Conservation (phyloP, 2,113 vertebrate species). For the Oryzias woworae region DNA sequence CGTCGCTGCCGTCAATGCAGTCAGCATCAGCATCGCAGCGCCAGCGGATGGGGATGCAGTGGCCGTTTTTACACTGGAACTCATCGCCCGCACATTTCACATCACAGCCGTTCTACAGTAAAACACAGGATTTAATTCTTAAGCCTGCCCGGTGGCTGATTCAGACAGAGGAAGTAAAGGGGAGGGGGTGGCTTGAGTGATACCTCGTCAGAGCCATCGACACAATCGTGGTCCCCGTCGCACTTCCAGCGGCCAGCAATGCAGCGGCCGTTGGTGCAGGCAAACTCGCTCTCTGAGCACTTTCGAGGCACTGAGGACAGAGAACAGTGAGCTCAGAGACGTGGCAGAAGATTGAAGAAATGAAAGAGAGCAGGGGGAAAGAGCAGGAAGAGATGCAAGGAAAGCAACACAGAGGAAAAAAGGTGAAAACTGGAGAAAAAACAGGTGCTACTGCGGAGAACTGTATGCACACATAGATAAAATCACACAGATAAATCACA, state of each 20-base stretch:
- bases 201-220: constrained; percentile 94
- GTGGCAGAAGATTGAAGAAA: not conserved
- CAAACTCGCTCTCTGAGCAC: constrained; percentile 96
- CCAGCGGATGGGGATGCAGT: constrained; percentile 96
- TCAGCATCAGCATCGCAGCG: constrained; percentile 90
- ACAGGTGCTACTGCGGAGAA: constrained; percentile 20
- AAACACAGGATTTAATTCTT: not conserved
- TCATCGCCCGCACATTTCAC: constrained; percentile 93
- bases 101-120: constrained; percentile 87
- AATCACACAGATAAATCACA: constrained; percentile 34
- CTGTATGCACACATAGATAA: constrained; percentile 10
- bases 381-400: constrained; percentile 22
- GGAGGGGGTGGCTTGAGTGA: not conserved
- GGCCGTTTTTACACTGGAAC: constrained; percentile 93
- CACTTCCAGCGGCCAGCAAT: constrained; percentile 97
- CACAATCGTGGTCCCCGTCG: constrained; percentile 94
- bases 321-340: constrained; percentile 22
- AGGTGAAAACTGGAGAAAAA: constrained; percentile 38
- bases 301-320: constrained; percentile 83
- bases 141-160: not conserved
- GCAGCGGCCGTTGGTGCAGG: constrained; percentile 94
- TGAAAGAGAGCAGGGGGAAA: constrained; percentile 9
- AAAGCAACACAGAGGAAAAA: constrained; percentile 23
- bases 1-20: constrained; percentile 94
- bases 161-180: not conserved